Percentiles rank a stretch among this genome's conserved stretches.
Conservation (phyloP, 2,797 vertebrate genomes). For the Eulemur mongoz region DNA sequence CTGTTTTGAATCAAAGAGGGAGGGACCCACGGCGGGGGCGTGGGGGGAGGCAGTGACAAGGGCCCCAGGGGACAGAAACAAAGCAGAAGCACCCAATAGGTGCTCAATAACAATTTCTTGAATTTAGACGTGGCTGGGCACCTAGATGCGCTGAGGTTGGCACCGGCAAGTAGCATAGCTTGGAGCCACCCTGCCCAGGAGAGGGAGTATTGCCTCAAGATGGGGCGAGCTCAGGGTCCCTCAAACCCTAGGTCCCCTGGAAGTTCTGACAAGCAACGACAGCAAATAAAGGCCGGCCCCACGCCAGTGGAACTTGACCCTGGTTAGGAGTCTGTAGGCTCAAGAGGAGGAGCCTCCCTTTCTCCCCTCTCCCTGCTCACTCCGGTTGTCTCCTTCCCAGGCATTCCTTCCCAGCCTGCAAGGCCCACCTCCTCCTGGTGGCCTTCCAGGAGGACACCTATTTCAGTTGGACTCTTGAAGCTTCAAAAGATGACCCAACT, state of each 20-base stretch:
- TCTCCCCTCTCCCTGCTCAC: background rate
- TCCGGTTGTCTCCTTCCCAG: background rate
- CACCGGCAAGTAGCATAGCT: background rate
- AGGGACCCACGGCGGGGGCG: background rate
- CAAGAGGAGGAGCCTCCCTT: no score
- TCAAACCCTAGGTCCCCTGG: background rate
- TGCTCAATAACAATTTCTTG: background rate
- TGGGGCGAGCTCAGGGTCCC: background rate
- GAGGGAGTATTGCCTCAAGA: background rate
- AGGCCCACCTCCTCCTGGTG: background rate
- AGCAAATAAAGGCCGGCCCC: background rate
- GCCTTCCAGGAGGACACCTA: background rate
- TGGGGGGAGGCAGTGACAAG: background rate
- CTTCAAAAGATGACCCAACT: constrained; percentile 6
- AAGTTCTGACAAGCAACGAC: background rate
- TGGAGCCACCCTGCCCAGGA: background rate
- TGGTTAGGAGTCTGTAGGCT: background rate
- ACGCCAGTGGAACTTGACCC: background rate
- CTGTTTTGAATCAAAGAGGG: background rate
- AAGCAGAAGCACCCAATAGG: background rate
- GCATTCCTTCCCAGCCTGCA: background rate
- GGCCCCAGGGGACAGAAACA: background rate
- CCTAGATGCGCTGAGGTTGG: background rate
- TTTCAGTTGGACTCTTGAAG: background rate
- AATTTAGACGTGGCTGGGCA: background rate